phyloP scores from a whole-genome alignment of 1,140 invertebrate species.

The Caerostris extrusa region DNA sequence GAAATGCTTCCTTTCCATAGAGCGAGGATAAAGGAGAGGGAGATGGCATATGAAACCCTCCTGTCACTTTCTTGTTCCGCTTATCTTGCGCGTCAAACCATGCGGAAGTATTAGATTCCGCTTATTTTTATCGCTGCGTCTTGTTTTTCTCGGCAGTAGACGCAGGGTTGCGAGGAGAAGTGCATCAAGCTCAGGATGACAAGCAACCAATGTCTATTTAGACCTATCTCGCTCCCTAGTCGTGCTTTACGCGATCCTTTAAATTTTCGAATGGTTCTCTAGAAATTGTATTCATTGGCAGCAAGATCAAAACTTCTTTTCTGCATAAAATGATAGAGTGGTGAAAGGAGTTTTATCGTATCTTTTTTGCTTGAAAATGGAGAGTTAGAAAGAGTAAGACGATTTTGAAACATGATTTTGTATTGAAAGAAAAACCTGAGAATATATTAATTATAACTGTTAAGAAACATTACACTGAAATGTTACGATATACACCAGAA shows the following conservation, averaged over 20 bases:
- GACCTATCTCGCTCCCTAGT: background rate
- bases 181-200: constrained; percentile 11
- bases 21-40: background rate
- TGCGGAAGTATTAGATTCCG: constrained; percentile 30
- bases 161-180: background rate
- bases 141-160: background rate
- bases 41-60: constrained; percentile 26
- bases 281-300: background rate
- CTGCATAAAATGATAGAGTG: background rate
- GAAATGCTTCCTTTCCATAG: background rate
- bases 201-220: background rate
- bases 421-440: too few relatives aligned
- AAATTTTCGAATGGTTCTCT: background rate
- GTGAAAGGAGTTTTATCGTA: too few relatives aligned
- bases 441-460: too few relatives aligned
- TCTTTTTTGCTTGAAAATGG: too few relatives aligned
- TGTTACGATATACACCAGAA: too few relatives aligned
- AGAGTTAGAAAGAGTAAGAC: too few relatives aligned
- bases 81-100: constrained; percentile 4
- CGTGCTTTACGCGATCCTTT: background rate
- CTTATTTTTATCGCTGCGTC: constrained; percentile 5
- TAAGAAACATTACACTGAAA: too few relatives aligned
- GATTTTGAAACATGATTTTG: too few relatives aligned
- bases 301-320: background rate
- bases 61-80: constrained; percentile 30